Base-by-base conservation (phyloP, 2,888 invertebrate species). In the Teleiodes luculella region DNA sequence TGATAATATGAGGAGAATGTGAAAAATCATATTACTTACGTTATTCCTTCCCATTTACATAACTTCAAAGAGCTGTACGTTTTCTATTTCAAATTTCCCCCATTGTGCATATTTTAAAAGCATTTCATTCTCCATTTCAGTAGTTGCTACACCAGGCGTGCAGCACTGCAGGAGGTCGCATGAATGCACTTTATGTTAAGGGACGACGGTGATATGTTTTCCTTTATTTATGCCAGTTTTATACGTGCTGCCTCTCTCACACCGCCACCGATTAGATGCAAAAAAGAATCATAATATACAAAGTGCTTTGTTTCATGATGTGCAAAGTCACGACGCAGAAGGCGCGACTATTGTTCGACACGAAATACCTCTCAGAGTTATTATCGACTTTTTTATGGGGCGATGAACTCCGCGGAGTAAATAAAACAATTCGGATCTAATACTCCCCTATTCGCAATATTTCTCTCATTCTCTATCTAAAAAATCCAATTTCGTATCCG, bases 401-500 rank as follows among this genome's bases (percentile, higher is more conserved):
- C 31, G 45, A 57, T 52, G 52, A 50, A 55, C 43, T 53, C 49
- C 16, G 11, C 49, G 37, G 6, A 53, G 53, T 55, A 55, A 55
- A 58, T 54, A 58, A 56, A 58, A 58, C 58, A 56, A 54, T 56
- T 31, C 51, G 5, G 14, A 11, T 28, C 65, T 69, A 68, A 70
- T 74, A 67, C 72, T 66, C 66, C 64, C 62, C 64, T 56, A 48
- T 62, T 64, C 65, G 65, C 62, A 68, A 70, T 68, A 67, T 72
- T 69, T 70, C 65, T 74, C 70, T 65, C 70, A 69, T 75, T 76
- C 72, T 68, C 73, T 75, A 70, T 76, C 75, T 68, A 78, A 84
- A 83, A 83, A 86, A 86, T 81, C 84, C 85, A 86, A 87, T 87
- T 85, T 86, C 80, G 77, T 67, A 77, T 80, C 80, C 85, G 86